Base-by-base conservation (phyloP, 2,113 vertebrate genomes). In the Columba janthina region DNA sequence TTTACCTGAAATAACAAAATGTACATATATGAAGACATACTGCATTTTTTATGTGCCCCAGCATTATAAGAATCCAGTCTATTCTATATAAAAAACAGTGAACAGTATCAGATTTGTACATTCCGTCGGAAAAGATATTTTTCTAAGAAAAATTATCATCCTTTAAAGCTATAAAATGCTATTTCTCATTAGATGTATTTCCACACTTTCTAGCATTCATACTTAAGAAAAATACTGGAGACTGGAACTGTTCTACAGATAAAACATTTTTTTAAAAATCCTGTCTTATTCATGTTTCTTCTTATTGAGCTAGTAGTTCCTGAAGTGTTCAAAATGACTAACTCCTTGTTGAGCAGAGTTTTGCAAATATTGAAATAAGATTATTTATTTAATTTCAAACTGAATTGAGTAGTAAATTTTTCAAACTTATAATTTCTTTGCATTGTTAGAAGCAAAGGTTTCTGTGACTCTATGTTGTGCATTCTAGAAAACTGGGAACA, bases 1-100 rank as follows among this genome's bases (percentile, higher is more conserved):
- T 71, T n/a, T 57, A 51, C 38, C 21, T 38, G 51, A 54, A 79
- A 93, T 56, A 40, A 9, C 8, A 77, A 81, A 85, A 14, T 5
- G 11, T 64, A 51, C 10, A 22, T 1, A 32, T 70, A 36, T 19
- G 16, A 85, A 70, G 29, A 61, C 6, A 54, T 21, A 15, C 6
- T 29, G 15, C 2, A 1, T 1, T 25, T 17, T 22, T 77, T 60
- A 42, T 11, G 4, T 46, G 22, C 5, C 12, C 4, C 22, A 79
- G 5, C 17, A 58, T 50, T 86, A 29, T 31, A 67, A 76, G 26
- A 93, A 75, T 38, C 5, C 8, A 56, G 73, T 9, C 1, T 85
- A 56, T 28, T 44, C 7, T 77, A 53, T n/a, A 25, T 48, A 13
- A 70, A 64, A 77, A 48, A 14, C 15, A 48, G 11, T 13, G 9